These are phyloP conservation scores for Drosophila sordidapex DNA, from an alignment of 2,888 invertebrate species.

Conservation along the genomic window DNA sequence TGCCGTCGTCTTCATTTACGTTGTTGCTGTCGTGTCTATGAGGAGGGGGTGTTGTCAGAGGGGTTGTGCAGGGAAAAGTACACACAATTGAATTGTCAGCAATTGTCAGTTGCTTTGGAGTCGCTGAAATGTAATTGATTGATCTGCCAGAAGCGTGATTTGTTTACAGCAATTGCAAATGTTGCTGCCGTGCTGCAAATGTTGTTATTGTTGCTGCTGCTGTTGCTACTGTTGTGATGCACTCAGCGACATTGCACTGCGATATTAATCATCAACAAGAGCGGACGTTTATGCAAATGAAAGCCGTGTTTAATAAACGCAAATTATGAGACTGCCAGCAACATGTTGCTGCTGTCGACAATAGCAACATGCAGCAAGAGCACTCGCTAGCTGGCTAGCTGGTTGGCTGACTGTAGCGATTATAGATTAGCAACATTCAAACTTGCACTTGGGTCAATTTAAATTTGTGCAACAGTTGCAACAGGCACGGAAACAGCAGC, in stretches of 20 bases:
- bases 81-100: slow-evolving; percentile 70
- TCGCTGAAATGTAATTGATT: slow-evolving; percentile 63
- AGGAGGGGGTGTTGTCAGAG: not conserved
- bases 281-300: slow-evolving; percentile 73
- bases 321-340: slow-evolving; percentile 69
- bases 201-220: slow-evolving; percentile 11
- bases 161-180: slow-evolving; percentile 69
- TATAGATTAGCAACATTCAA: slow-evolving; percentile 75
- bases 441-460: slow-evolving; percentile 81
- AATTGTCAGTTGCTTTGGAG: slow-evolving; percentile 46
- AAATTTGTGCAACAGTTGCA: slow-evolving; percentile 78
- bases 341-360: slow-evolving; percentile 59
- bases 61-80: not conserved
- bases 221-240: slow-evolving; percentile 32
- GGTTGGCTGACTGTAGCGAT: slow-evolving; percentile 47
- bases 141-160: slow-evolving; percentile 75
- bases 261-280: slow-evolving; percentile 60
- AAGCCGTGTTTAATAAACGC: slow-evolving; percentile 76
- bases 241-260: slow-evolving; percentile 35
- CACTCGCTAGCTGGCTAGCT: slow-evolving; percentile 26
- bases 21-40: slow-evolving; percentile 65
- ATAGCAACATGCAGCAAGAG: slow-evolving; percentile 33
- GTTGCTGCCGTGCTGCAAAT: slow-evolving; percentile 38
- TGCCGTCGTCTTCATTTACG: slow-evolving; percentile 23
- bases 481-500: slow-evolving; percentile 55